Evolutionary conservation across 2,797 vertebrate genomes (phyloP).

Genomic region (Cyclura pinguis): DNA sequence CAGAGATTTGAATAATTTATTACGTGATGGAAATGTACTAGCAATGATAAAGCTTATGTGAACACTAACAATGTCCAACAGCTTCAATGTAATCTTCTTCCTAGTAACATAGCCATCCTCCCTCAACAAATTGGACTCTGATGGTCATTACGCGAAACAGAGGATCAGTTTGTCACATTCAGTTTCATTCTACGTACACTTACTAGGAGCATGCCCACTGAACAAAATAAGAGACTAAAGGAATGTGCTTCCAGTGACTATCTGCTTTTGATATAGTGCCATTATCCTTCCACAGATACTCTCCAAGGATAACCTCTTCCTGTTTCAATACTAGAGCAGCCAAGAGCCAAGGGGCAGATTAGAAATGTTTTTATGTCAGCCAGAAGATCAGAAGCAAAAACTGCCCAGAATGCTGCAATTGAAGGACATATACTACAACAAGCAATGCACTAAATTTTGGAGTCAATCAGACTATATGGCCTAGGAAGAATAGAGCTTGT

Average conservation of each 20-base stretch:
- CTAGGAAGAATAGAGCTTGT: background rate
- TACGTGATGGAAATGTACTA: slow-evolving; percentile 55
- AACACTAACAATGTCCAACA: slow-evolving; percentile 47
- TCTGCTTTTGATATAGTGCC: background rate
- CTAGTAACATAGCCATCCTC: background rate
- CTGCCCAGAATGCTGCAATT: background rate
- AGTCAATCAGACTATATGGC: background rate
- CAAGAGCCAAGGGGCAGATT: background rate
- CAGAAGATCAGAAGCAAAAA: background rate
- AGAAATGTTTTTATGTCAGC: background rate
- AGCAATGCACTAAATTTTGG: background rate
- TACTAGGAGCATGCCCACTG: background rate
- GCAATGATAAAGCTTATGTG: slow-evolving; percentile 51
- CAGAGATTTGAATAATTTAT: slow-evolving; percentile 70
- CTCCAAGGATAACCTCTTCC: too few relatives aligned
- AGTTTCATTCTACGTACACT: rapidly evolving
- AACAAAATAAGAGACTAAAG: background rate
- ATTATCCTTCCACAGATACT: background rate
- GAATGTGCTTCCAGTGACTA: background rate
- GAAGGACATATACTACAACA: too few relatives aligned
- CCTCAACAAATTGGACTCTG: background rate
- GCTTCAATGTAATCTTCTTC: slow-evolving; percentile 1
- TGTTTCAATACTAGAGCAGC: background rate
- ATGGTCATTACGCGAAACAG: background rate
- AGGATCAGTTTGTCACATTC: background rate